Percentiles rank a stretch among this genome's conserved stretches.
Conservation (phyloP, 2,113 vertebrate species). For the Procavia capensis region DNA sequence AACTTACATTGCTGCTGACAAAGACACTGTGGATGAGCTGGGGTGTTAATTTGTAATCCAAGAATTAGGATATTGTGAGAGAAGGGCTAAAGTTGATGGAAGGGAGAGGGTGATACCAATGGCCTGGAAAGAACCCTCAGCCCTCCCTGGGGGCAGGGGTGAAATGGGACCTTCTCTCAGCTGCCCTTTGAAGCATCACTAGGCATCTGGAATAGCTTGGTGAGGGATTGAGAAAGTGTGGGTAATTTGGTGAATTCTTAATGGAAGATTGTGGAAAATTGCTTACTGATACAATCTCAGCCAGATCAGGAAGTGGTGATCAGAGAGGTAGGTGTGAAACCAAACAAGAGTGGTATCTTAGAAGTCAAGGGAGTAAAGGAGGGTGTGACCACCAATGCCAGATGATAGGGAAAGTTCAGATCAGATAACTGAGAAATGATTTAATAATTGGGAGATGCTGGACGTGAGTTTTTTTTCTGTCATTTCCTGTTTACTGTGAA, state of each 20-base stretch:
- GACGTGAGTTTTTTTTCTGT: not conserved
- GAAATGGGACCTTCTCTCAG: not conserved
- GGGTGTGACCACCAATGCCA: not conserved
- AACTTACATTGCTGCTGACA: not conserved
- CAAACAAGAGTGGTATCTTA: not conserved
- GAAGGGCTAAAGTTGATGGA: not conserved
- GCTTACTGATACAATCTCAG: not conserved
- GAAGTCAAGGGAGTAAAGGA: not conserved
- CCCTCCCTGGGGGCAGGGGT: not conserved
- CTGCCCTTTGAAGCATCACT: not conserved
- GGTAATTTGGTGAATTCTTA: not conserved
- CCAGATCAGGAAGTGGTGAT: not conserved
- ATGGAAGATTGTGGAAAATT: not conserved
- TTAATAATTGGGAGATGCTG: not conserved
- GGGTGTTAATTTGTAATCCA: not conserved
- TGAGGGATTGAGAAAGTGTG: not conserved
- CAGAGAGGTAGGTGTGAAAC: not conserved
- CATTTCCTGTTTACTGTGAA: conserved; percentile 20
- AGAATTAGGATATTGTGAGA: not conserved
- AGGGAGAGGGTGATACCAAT: not conserved
- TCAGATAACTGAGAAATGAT: not conserved
- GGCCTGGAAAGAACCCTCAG: not conserved
- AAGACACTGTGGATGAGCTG: not conserved
- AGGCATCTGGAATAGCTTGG: not conserved
- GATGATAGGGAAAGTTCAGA: not conserved